A percentile compares a stretch with the other conserved stretches of the same genome.
phyloP scores from a whole-genome alignment of 2,113 vertebrate genomes.

The Brachyistius frenatus region DNA sequence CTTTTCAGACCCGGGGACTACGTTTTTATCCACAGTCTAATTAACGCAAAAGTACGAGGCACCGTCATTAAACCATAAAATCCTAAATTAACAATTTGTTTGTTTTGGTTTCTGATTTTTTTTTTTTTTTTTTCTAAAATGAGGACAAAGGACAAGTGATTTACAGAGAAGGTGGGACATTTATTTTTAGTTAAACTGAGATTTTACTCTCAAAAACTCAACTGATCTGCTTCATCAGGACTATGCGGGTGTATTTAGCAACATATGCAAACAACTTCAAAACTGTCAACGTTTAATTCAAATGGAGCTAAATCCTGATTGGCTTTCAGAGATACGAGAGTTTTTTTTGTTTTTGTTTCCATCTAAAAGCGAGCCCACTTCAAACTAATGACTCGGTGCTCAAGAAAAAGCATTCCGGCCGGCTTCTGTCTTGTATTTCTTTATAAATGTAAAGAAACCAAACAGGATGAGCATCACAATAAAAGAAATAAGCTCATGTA shows the following conservation, averaged over 20 bases:
- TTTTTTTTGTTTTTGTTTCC: background rate
- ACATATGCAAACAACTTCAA: background rate
- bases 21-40: too few species aligned
- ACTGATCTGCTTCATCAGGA: background rate
- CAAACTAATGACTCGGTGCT: background rate
- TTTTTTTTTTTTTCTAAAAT: too few species aligned
- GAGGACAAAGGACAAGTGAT: too few species aligned
- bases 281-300: conserved; percentile 6
- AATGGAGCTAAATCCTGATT: background rate
- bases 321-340: background rate
- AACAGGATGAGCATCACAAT: conserved; percentile 2
- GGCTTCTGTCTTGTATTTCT: background rate
- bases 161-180: too few species aligned
- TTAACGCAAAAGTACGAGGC: too few species aligned
- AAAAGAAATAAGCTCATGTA: conserved; percentile 18
- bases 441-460: background rate
- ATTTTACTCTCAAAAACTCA: background rate
- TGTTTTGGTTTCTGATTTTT: too few species aligned
- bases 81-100: background rate
- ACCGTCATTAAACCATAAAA: background rate
- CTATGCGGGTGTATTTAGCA: background rate
- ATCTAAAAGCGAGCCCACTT: background rate
- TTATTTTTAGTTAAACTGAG: background rate
- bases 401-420: background rate
- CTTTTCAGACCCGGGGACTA: too few species aligned